Conservation (phyloP, 2,888 invertebrate species). For the Drosophila ezoana region DNA sequence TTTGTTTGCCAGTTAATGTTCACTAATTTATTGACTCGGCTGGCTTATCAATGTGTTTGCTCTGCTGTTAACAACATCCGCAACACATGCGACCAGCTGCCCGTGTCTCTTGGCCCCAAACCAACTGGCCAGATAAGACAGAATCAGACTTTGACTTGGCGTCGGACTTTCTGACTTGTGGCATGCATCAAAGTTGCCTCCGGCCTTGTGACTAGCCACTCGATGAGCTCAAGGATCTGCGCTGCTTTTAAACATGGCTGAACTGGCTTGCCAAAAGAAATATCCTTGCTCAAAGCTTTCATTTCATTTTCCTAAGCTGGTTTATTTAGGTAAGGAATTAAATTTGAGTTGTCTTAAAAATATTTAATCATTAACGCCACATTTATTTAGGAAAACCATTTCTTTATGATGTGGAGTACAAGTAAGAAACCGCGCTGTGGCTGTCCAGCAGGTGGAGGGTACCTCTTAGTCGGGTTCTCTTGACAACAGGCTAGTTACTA, state of each 20-base stretch:
- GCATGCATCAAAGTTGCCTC: background rate
- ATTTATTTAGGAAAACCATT: too few relatives aligned
- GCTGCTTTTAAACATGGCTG: too few relatives aligned
- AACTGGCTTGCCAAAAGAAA: too few relatives aligned
- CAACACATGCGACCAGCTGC: constrained; percentile 35
- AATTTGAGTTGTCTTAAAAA: too few relatives aligned
- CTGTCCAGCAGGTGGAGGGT: background rate
- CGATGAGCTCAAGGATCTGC: background rate
- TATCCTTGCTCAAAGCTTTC: too few relatives aligned
- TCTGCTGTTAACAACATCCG: constrained; percentile 70
- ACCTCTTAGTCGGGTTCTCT: background rate
- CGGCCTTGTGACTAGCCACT: background rate
- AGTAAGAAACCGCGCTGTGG: too few relatives aligned
- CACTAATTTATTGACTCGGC: constrained; percentile 53
- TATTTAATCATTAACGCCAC: too few relatives aligned
- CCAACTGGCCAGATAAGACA: constrained; percentile 2
- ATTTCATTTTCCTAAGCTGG: too few relatives aligned
- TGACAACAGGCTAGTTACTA: background rate
- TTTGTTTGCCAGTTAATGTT: constrained; percentile 70
- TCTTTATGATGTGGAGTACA: too few relatives aligned
- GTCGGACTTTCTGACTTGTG: constrained; percentile 1
- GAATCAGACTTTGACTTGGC: background rate
- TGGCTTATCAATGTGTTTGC: constrained; percentile 66
- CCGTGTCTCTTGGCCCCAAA: constrained; percentile 1
- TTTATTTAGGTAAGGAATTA: too few relatives aligned